Percentiles rank a stretch among this genome's conserved stretches.
Conservation (phyloP, 2,888 invertebrate genomes). For the Sabatieria punctata region DNA sequence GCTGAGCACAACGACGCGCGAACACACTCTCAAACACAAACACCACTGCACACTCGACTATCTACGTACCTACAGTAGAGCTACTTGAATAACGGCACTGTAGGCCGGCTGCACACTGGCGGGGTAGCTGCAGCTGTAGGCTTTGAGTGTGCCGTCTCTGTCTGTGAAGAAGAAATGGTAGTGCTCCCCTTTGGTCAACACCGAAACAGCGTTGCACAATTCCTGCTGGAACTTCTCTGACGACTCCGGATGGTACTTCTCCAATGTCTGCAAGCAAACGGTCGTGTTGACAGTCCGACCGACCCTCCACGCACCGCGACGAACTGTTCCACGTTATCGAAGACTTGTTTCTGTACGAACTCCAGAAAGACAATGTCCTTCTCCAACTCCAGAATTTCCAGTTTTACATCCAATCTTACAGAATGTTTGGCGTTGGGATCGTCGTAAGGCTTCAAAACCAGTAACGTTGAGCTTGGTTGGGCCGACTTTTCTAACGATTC, state of each 20-base stretch:
- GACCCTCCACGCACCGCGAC: slow-evolving; percentile 23
- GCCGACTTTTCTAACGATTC: no score
- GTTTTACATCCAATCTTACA: no score
- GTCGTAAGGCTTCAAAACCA: no score
- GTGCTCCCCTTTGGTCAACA: slow-evolving; percentile 24
- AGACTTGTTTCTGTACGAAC: slow-evolving; percentile 26
- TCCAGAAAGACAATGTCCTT: slow-evolving; percentile 26
- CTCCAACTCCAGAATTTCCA: no score
- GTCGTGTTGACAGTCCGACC: no score
- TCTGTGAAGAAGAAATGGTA: slow-evolving; percentile 31
- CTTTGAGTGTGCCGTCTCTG: slow-evolving; percentile 28
- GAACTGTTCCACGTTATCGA: slow-evolving; percentile 29
- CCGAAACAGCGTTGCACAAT: slow-evolving; percentile 19
- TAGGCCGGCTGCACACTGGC: slow-evolving; percentile 31
- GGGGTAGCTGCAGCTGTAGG: slow-evolving; percentile 28
- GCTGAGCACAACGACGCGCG: slow-evolving; percentile 29
- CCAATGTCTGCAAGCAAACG: slow-evolving; percentile 12
- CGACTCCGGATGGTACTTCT: slow-evolving; percentile 16
- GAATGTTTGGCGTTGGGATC: no score
- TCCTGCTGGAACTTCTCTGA: slow-evolving; percentile 17
- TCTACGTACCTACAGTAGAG: not conserved
- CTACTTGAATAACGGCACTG: slow-evolving; percentile 29
- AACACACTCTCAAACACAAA: slow-evolving; percentile 19
- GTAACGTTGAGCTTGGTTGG: no score
- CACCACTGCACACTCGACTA: not conserved